Conservation (phyloP, 2,888 invertebrate species). For the Cosmorhoe ocellata region DNA sequence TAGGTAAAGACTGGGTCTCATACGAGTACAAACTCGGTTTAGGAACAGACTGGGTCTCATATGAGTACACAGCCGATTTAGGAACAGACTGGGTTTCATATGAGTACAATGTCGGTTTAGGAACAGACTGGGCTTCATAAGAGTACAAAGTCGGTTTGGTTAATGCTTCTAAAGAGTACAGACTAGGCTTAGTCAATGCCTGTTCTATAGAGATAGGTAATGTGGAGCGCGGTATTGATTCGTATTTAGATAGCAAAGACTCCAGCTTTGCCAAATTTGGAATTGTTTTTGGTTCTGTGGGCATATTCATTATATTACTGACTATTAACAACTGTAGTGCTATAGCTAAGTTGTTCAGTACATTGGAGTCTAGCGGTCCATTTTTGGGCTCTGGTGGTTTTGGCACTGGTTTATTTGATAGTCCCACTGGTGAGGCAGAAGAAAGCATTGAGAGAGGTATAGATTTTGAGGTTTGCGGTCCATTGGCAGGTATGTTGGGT, state of each 20-base stretch:
- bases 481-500: not conserved
- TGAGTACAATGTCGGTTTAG: not conserved
- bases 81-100: not conserved
- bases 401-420: slow-evolving; percentile 1
- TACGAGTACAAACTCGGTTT: not conserved
- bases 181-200: not conserved
- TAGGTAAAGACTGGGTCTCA: slow-evolving; percentile 23
- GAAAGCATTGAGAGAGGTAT: not conserved
- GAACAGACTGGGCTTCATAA: not conserved
- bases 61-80: not conserved
- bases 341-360: slow-evolving; percentile 68
- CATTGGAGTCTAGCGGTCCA: slow-evolving; percentile 47
- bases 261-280: not conserved
- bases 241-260: not conserved
- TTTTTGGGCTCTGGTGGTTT: slow-evolving; percentile 6
- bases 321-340: slow-evolving; percentile 65
- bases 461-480: not conserved
- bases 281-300: slow-evolving; percentile 1
- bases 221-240: not conserved
- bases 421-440: not conserved
- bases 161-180: not conserved
- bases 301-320: slow-evolving; percentile 58
- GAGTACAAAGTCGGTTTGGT: not conserved
- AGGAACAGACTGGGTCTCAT: not conserved
- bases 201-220: not conserved